phyloP scores from a whole-genome alignment of 2,797 vertebrate species.

The Momotus momota region DNA sequence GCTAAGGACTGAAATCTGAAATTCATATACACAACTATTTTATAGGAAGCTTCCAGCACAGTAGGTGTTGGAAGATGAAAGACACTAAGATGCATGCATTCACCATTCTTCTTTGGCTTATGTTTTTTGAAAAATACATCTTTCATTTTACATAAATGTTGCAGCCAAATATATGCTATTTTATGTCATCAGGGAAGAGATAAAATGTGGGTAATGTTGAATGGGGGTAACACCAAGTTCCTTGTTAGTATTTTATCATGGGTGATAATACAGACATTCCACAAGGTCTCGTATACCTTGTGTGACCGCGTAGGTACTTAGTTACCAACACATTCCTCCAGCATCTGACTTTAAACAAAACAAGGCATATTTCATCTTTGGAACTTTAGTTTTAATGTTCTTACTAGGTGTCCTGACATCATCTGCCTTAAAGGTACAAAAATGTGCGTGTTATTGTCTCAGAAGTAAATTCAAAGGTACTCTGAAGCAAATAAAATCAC shows the following conservation, averaged over 20 bases:
- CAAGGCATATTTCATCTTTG: neutral
- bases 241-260: neutral
- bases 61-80: neutral
- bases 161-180: neutral
- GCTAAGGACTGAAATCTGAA: slow-evolving; percentile 12
- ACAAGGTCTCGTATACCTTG: neutral
- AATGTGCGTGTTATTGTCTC: neutral
- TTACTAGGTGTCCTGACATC: neutral
- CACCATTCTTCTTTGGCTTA: neutral
- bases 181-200: neutral
- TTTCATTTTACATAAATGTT: neutral
- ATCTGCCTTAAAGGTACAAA: neutral
- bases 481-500: neutral
- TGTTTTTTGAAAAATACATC: slow-evolving; percentile 6
- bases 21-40: neutral
- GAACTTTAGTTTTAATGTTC: neutral
- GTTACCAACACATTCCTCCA: neutral
- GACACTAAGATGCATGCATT: neutral
- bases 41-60: neutral
- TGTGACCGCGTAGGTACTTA: neutral
- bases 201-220: neutral
- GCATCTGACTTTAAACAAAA: neutral
- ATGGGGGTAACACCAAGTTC: neutral
- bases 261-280: neutral
- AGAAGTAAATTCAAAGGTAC: neutral